Conservation (phyloP, 2,797 vertebrate genomes). For the Macropus fuliginosus region DNA sequence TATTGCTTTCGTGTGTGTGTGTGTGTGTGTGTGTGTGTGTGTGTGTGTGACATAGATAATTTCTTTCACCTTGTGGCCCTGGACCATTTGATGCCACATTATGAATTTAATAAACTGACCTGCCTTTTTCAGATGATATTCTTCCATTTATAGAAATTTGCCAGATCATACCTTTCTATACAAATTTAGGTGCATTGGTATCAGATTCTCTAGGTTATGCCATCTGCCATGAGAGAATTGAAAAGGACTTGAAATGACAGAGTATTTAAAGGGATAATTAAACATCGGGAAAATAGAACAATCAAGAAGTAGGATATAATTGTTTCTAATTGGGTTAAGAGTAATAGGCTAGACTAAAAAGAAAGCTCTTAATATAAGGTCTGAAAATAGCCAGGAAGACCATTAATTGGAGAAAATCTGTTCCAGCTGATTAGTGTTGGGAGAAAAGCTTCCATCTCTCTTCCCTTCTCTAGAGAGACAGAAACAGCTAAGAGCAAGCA, state of each 20-base stretch:
- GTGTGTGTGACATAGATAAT: background rate
- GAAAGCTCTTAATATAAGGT: constrained; percentile 50
- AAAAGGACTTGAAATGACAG: background rate
- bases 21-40: background rate
- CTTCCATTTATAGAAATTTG: background rate
- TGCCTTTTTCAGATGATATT: fast-evolving
- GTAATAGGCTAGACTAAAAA: constrained; percentile 13
- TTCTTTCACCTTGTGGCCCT: fast-evolving
- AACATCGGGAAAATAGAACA: background rate
- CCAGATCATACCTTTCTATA: background rate
- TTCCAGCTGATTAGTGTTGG: background rate
- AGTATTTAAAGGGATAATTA: constrained; percentile 3
- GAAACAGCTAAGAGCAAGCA: background rate
- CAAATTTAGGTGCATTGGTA: background rate
- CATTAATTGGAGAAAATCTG: constrained; percentile 13
- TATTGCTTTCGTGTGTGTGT: background rate
- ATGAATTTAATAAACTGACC: background rate
- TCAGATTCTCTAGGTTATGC: too few species aligned
- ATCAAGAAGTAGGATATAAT: constrained; percentile 35
- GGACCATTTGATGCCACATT: fast-evolving
- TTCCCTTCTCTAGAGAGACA: background rate
- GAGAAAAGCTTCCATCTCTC: background rate
- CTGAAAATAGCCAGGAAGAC: constrained; percentile 61
- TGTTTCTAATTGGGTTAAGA: constrained; percentile 66
- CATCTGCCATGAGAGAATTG: background rate